phyloP scores from a whole-genome alignment of 2,797 vertebrate species.

The Silurus aristotelis region DNA sequence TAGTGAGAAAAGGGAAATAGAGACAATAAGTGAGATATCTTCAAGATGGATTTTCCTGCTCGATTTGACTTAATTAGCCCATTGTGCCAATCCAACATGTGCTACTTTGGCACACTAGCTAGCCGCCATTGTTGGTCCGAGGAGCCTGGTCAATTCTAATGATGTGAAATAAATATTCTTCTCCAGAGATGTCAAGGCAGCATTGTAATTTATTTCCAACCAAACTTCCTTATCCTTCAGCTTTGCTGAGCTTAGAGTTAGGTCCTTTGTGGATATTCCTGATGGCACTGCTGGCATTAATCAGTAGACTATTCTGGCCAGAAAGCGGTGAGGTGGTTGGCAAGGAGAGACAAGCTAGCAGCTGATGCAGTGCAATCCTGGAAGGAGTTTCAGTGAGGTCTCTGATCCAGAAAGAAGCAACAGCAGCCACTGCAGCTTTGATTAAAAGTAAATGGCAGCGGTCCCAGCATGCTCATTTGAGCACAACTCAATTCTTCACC shows the following conservation, averaged over 20 bases:
- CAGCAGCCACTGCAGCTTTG: constrained; percentile 42
- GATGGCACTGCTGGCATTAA: constrained; percentile 20
- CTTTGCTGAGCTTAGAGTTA: constrained; percentile 20
- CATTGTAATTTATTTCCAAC: constrained; percentile 32
- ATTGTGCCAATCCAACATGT: constrained; percentile 21
- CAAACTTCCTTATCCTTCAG: constrained; percentile 27
- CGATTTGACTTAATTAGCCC: constrained; percentile 28
- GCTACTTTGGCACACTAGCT: constrained; percentile 20
- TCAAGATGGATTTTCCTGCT: constrained; percentile 37
- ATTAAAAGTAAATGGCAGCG: constrained; percentile 47
- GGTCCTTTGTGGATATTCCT: constrained; percentile 28
- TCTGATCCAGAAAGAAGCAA: constrained; percentile 45
- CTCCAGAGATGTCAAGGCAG: constrained; percentile 25
- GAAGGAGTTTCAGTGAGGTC: constrained; percentile 32
- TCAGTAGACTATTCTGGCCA: constrained; percentile 12
- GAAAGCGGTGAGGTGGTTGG: constrained; percentile 1
- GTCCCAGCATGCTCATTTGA: constrained; percentile 34
- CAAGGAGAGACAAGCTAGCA: constrained; percentile 30
- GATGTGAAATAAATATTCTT: constrained; percentile 26
- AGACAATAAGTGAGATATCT: constrained; percentile 22
- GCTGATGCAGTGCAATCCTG: constrained; percentile 41
- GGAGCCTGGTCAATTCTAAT: constrained; percentile 35
- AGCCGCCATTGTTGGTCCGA: constrained; percentile 24
- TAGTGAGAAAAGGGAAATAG: constrained; percentile 1
- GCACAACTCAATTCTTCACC: constrained; percentile 22